These are phyloP conservation scores for Styela clava DNA, from an alignment of 23 tunicate species.

Conservation along the genomic window DNA sequence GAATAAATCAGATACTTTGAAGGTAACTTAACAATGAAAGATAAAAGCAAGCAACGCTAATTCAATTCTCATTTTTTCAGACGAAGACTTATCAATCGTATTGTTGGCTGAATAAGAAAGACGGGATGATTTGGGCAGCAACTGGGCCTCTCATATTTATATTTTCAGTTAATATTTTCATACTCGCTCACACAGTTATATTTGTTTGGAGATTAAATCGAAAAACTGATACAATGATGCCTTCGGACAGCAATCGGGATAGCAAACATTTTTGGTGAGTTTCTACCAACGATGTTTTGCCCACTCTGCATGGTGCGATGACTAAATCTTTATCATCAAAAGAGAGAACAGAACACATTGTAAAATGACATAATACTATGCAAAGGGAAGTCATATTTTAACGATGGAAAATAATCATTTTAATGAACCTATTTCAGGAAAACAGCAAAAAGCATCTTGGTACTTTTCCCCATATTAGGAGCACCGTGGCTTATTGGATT, in stretches of 20 bases:
- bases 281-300: no score
- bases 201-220: slow-evolving; percentile 59
- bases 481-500: slow-evolving; percentile 81
- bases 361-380: no score
- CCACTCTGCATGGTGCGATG: no score
- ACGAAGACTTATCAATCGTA: background rate
- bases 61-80: no score
- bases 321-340: no score
- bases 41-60: no score
- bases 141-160: slow-evolving; percentile 59
- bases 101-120: slow-evolving; percentile 52
- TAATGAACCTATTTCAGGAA: no score
- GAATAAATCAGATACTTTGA: no score
- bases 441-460: slow-evolving; percentile 75
- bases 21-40: no score
- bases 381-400: no score
- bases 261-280: slow-evolving; percentile 56
- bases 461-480: slow-evolving; percentile 76
- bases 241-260: slow-evolving; percentile 34
- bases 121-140: slow-evolving; percentile 74
- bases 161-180: slow-evolving; percentile 53
- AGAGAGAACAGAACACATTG: no score
- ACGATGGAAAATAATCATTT: no score
- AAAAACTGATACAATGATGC: slow-evolving; percentile 56
- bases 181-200: slow-evolving; percentile 61